Evolutionary conservation across 2,888 invertebrate genomes (phyloP).

Genomic region (Dryocosmus kuriphilus): DNA sequence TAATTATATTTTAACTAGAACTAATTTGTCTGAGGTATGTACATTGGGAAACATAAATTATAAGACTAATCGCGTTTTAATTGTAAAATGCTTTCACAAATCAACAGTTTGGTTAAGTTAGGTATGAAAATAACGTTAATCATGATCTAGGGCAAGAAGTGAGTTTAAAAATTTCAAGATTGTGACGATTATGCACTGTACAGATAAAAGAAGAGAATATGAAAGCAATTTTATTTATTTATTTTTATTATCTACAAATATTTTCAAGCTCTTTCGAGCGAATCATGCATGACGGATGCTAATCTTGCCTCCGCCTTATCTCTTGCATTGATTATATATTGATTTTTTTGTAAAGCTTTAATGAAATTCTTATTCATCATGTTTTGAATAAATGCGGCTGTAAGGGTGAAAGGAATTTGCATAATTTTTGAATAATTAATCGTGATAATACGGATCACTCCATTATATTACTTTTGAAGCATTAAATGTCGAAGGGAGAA

Average conservation of each 20-base stretch:
- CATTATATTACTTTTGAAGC: constrained; percentile 5
- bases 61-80: constrained; percentile 21
- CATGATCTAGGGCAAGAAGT: constrained; percentile 9
- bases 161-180: background rate
- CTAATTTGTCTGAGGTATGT: constrained; percentile 20
- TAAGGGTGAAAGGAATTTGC: background rate
- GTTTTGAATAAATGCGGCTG: background rate
- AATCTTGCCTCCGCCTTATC: background rate
- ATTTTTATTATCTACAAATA: background rate
- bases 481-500: background rate
- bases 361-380: background rate
- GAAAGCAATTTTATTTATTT: constrained; percentile 17
- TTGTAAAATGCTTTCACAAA: constrained; percentile 5
- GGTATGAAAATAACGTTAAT: background rate
- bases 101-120: background rate
- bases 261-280: constrained; percentile 5
- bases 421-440: constrained; percentile 9
- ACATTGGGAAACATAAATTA: background rate
- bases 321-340: background rate
- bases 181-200: constrained; percentile 1
- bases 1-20: constrained; percentile 13
- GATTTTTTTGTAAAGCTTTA: constrained; percentile 26
- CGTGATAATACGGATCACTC: background rate
- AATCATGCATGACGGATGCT: background rate
- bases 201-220: background rate